Percentiles rank a stretch among this genome's conserved stretches.
phyloP scores from a whole-genome alignment of 53 echinoderm and acorn worm species.

The Patiria pectinifera region DNA sequence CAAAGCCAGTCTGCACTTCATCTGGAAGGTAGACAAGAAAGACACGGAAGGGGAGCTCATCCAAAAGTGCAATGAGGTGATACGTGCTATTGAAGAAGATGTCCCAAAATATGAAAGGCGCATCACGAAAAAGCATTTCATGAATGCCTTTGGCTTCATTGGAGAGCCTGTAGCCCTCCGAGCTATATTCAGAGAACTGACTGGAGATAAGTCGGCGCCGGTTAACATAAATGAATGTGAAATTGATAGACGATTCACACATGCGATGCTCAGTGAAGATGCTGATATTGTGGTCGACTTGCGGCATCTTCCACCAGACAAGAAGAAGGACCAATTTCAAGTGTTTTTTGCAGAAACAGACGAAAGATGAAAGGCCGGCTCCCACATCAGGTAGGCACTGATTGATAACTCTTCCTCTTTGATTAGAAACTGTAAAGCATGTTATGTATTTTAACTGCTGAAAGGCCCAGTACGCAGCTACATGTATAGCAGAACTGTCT shows the following conservation, averaged over 20 bases:
- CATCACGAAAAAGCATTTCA: slow-evolving; percentile 13
- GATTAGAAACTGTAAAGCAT: too few species aligned
- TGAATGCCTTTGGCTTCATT: slow-evolving; percentile 9
- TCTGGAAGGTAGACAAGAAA: slow-evolving; percentile 30
- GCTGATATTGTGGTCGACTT: slow-evolving; percentile 34
- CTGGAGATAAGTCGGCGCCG: slow-evolving; percentile 46
- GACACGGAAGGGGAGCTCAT: not conserved
- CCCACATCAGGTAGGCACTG: too few species aligned
- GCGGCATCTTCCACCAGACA: slow-evolving; percentile 24
- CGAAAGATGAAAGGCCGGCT: too few species aligned
- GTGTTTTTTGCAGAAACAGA: slow-evolving; percentile 61
- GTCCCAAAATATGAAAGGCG: slow-evolving; percentile 16
- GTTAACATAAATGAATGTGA: slow-evolving; percentile 11
- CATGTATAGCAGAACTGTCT: too few species aligned
- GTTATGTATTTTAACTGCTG: too few species aligned
- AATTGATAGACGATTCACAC: slow-evolving; percentile 37
- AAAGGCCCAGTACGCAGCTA: too few species aligned
- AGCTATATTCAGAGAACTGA: slow-evolving; percentile 50
- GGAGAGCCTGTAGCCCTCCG: slow-evolving; percentile 30
- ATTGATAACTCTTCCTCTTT: too few species aligned
- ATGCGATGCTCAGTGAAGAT: slow-evolving; percentile 36
- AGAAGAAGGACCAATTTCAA: slow-evolving; percentile 33
- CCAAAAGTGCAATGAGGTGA: slow-evolving; percentile 10
- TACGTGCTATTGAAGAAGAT: slow-evolving; percentile 6
- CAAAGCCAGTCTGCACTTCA: slow-evolving; percentile 42